These are phyloP conservation scores for Ceyx erithaca DNA, from an alignment of 2,797 vertebrate genomes.

Conservation along the genomic window DNA sequence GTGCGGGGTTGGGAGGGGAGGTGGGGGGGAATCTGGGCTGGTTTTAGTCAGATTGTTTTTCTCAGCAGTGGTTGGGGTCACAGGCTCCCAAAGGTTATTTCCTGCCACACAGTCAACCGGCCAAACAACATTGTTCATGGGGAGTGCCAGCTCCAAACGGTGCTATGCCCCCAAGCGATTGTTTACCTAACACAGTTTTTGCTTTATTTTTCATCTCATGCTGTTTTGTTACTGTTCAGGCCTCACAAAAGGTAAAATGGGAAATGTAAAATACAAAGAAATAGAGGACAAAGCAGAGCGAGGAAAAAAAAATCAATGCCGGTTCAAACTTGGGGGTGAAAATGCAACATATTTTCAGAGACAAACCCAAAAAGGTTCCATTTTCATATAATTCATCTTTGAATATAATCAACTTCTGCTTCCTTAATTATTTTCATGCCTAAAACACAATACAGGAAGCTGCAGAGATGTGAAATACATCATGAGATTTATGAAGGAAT, in stretches of 20 bases:
- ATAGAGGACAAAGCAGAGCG: not conserved
- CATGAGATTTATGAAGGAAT: not conserved
- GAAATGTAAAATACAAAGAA: not conserved
- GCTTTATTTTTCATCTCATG: constrained; percentile 21
- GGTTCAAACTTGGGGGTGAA: not conserved
- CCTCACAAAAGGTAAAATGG: not conserved
- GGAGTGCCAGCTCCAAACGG: constrained; percentile 14
- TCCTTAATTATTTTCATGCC: not conserved
- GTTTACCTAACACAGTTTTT: not conserved
- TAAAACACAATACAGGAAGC: not conserved
- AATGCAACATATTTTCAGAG: accelerated
- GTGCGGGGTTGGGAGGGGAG: no score
- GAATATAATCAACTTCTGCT: not conserved
- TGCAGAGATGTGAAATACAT: not conserved
- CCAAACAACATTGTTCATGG: constrained; percentile 23
- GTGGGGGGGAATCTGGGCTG: not conserved
- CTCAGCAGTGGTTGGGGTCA: not conserved
- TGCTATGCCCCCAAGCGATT: not conserved
- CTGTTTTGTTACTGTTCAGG: not conserved
- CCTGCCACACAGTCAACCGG: not conserved
- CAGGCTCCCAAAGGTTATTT: constrained; percentile 4
- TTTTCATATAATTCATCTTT: not conserved
- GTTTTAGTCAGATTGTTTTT: constrained; percentile 18
- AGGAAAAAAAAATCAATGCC: not conserved
- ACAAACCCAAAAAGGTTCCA: not conserved